Base-by-base conservation (phyloP, 2,113 vertebrate species). In the Riparia riparia region DNA sequence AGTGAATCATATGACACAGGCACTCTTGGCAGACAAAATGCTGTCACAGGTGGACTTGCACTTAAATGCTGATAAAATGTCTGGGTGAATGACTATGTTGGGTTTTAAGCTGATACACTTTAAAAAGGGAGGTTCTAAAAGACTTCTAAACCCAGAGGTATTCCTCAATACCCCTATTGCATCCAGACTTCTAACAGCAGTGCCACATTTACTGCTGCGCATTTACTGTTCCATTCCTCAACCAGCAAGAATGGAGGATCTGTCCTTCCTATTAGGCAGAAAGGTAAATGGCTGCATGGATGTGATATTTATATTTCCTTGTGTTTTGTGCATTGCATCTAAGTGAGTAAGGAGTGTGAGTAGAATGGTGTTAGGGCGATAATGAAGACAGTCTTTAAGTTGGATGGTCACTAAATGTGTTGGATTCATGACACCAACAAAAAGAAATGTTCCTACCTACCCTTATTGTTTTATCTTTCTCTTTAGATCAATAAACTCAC, bases 401-500 rank as follows among this genome's bases (percentile, higher is more conserved):
- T 34, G 22, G 41, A 60, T 50, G 91, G 92, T 93, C 90, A 90
- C 88, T 95, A 94, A 90, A 90, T 64, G 65, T 85, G 13, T 32
- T 51, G 66, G 84, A 95, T 89, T 96, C 91, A 64, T 77, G 86
- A 69, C 45, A 45, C 61, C 96, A 97, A 97, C 94, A 95, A 93
- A 96, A 93, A 97, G 82, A 91, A 94, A 97, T 84, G 81, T 68
- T 96, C 56, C 50, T 66, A 42, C 81, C 87, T 82, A 70, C 45
- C 72, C 69, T 65, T 95, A 90, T 76, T 92, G 58, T 90, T 97
- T 96, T 90, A 49, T 96, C 89, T 96, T 96, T 91, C 93, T 77
- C 69, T 74, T 92, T 78, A 76, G 71, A 96, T 96, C 96, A 94
- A 97, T 96, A 97, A 94, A 95, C 94, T 72, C 65, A 76, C 95